Base-by-base conservation (phyloP, 1,140 invertebrate species). In the Hirudo medicinalis region DNA sequence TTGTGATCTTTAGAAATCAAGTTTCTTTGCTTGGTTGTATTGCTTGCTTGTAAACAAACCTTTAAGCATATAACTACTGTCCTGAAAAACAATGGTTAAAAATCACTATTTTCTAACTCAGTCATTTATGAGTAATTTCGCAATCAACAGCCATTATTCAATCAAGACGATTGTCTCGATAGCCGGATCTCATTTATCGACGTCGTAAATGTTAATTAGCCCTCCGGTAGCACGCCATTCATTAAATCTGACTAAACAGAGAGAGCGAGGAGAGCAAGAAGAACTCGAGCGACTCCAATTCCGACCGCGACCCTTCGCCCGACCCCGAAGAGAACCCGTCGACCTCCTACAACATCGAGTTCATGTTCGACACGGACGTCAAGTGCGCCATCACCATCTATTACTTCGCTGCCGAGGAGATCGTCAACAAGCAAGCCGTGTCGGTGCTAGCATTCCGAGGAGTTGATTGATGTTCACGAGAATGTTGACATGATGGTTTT, bases 351-450 rank as follows among this genome's bases (percentile, higher is more conserved):
- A 97, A 95, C 79, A 90, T 98, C 77, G 94, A 97, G 84, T 98
- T 99, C 79, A 91, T 88, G 6, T 97, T 97, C 85, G 95, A 99
- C 80, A 90, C 90, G 79, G 95, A 99, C 83, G 90, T 91, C 6
- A 86, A 89, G 78, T 96, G 93, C 84, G 87, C 90, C 22, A 94
- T 98, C 68, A 95, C 91, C 54, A 88, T 99, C 73, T 91, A 91
- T 82, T 97, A 96, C 80, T 94, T 97, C 83, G 94, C 92, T 76
- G 89, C 87, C 13, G 94, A 97, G 83, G 94, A 97, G 80, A 86
- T 93, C 19, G 89, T 87, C 32, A 78, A 81, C 72, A 80, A 79
- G 74, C 82, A 82, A 63, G 77, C 84, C 71, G 77, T 79, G 83
- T 84, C 76, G 76, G 90, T 90, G 15, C n/a, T n/a, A n/a, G n/a